Conservation (phyloP, 2,888 invertebrate species). For the Catocala sponsa region DNA sequence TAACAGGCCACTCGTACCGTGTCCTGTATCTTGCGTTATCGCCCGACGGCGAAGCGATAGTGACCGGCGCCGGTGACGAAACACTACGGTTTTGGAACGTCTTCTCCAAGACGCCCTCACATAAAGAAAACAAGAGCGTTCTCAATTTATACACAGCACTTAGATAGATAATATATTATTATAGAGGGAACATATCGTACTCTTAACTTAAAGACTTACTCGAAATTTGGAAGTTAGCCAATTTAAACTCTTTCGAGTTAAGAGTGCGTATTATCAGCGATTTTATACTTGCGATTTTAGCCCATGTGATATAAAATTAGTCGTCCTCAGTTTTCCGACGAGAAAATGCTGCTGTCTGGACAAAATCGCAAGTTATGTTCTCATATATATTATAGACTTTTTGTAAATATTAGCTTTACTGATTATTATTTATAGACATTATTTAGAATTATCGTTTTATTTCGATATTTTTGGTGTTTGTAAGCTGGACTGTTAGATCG, state of each 20-base stretch:
- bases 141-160: constrained; percentile 96
- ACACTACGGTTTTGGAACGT: constrained; percentile 99
- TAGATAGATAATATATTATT: constrained; percentile 66
- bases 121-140: constrained; percentile 97
- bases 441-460: constrained; percentile 32
- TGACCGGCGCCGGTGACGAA: constrained; percentile 99
- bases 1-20: constrained; percentile 98
- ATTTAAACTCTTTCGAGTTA: no score
- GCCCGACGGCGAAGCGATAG: constrained; percentile 99
- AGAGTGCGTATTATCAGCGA: neutral
- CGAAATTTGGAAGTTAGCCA: no score
- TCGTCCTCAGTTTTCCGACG: no score
- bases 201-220: no score
- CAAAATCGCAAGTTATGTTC: constrained; percentile 10
- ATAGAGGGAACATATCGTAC: neutral
- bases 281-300: neutral
- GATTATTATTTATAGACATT: constrained; percentile 47
- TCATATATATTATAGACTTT: constrained; percentile 33
- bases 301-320: neutral
- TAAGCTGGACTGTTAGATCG: constrained; percentile 42
- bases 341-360: no score
- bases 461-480: constrained; percentile 47
- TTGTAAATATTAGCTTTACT: constrained; percentile 52
- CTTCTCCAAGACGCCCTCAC: constrained; percentile 98
- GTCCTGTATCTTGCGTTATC: constrained; percentile 98